phyloP scores from a whole-genome alignment of 37 sponge, comb jelly and placozoan species.

The Cliona cf. orientalis region DNA sequence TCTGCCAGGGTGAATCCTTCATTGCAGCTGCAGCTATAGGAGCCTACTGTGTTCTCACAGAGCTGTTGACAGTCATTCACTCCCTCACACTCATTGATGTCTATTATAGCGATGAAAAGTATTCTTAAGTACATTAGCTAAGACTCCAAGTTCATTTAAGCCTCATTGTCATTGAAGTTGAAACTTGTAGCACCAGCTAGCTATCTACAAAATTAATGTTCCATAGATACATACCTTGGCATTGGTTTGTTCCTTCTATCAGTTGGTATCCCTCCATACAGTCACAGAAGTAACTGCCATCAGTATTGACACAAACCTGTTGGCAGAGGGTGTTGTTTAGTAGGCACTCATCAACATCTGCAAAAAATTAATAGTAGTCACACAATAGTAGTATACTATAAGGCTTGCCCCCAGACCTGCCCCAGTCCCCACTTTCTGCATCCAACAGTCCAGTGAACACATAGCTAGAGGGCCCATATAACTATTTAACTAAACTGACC shows the following conservation, averaged over 20 bases:
- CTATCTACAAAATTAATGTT: background rate
- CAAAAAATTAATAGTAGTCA: too few species aligned
- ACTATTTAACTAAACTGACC: constrained; percentile 21
- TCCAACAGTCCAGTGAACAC: too few species aligned
- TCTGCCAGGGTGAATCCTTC: constrained; percentile 28
- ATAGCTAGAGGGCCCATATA: background rate
- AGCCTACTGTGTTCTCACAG: constrained; percentile 52
- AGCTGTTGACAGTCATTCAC: constrained; percentile 48
- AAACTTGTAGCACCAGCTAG: background rate
- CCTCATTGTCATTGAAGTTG: too few species aligned
- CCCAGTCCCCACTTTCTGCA: too few species aligned
- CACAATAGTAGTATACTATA: too few species aligned
- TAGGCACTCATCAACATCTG: constrained; percentile 41
- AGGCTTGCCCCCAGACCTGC: too few species aligned
- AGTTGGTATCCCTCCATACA: constrained; percentile 19
- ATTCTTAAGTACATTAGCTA: background rate
- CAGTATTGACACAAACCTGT: constrained; percentile 37
- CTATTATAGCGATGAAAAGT: background rate
- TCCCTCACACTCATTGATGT: constrained; percentile 52
- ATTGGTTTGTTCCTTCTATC: constrained; percentile 1
- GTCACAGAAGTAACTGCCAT: constrained; percentile 8
- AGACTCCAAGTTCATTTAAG: background rate
- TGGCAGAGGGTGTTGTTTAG: constrained; percentile 1
- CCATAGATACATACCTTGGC: constrained; percentile 1
- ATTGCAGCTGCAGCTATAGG: constrained; percentile 45